Evolutionary conservation across 2,113 vertebrate species (phyloP).

Genomic region (Columbina picui): DNA sequence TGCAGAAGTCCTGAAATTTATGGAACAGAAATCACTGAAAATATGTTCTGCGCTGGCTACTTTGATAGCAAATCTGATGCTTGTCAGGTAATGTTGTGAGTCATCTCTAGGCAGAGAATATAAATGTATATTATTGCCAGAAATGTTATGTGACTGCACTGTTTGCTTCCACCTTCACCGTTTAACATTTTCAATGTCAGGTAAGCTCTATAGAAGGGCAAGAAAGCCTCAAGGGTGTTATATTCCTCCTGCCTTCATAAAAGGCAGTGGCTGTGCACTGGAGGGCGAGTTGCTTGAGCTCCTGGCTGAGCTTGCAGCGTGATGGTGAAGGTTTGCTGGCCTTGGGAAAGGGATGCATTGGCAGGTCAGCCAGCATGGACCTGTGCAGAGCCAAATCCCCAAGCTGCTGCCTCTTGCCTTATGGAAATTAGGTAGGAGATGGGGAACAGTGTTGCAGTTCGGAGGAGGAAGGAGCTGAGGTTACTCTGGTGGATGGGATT

Average conservation of each 20-base stretch:
- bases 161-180: background rate
- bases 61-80: conserved; percentile 83
- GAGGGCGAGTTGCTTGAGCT: background rate
- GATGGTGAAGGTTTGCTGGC: background rate
- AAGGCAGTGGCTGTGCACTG: background rate
- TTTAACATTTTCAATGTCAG: background rate
- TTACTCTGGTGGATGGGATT: background rate
- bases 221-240: background rate
- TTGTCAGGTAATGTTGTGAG: conserved; percentile 85
- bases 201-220: background rate
- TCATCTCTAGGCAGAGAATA: background rate
- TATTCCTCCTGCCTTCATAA: background rate
- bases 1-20: conserved; percentile 88
- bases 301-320: background rate
- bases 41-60: conserved; percentile 93
- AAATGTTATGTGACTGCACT: background rate
- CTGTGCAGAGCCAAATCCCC: background rate
- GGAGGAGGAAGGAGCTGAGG: background rate
- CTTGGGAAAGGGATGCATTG: background rate
- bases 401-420: background rate
- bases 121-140: background rate
- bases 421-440: background rate
- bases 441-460: background rate
- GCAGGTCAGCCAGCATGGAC: background rate
- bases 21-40: conserved; percentile 83